phyloP scores from a whole-genome alignment of 2,797 vertebrate genomes.

The Dermochelys coriacea region DNA sequence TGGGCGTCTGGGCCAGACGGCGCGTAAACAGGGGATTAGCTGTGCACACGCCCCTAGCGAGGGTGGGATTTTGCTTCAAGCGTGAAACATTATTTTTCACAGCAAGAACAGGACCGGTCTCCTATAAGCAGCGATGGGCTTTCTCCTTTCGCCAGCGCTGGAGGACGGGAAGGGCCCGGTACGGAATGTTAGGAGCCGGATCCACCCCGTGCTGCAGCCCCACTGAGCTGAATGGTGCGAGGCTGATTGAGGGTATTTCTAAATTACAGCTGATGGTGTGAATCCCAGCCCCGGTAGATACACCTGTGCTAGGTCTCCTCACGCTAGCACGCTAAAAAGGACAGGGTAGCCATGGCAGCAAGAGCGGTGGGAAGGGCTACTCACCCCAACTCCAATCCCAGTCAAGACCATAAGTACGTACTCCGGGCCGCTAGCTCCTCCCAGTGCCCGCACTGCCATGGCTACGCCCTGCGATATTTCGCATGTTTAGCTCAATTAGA shows the following conservation, averaged over 20 bases:
- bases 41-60: accelerated
- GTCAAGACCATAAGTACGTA: not conserved
- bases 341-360: not conserved
- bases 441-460: too few species aligned
- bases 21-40: slow-evolving; percentile 36
- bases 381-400: not conserved
- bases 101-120: accelerated
- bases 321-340: not conserved
- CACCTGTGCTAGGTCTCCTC: not conserved
- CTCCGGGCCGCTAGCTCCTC: not conserved
- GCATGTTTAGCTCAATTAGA: not conserved
- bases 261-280: not conserved
- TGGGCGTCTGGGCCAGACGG: slow-evolving; percentile 49
- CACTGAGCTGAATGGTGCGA: not conserved
- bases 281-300: not conserved
- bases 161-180: not conserved
- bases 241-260: not conserved
- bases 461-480: not conserved
- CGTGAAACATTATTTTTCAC: not conserved
- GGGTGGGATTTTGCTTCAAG: not conserved
- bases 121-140: accelerated
- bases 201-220: not conserved
- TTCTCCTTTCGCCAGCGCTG: accelerated
- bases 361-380: not conserved
- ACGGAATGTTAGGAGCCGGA: not conserved